Base-by-base conservation (phyloP, 2,888 invertebrate species). In the Scaptodrosophila latifasciaeformis region DNA sequence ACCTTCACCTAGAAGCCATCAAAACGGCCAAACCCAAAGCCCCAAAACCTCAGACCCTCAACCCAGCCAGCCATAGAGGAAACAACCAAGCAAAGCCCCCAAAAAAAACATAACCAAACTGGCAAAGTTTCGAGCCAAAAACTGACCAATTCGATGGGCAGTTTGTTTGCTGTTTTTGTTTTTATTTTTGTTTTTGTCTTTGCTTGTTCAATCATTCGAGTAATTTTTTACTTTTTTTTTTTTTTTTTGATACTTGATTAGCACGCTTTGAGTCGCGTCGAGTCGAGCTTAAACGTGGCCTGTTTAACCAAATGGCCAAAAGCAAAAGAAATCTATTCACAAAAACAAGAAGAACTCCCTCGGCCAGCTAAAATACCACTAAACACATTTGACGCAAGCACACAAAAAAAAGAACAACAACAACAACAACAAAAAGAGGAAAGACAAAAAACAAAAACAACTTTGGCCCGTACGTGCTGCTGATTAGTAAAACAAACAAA, bases 1-100 rank as follows among this genome's bases (percentile, higher is more conserved):
- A 77, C 72, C 72, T 74, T 74, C 72, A 74, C 72, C 72, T 74
- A 74, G 78, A 77, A 72, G 77, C 74, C 71, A 72, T 71, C 77
- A 71, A 76, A 66, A 53, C 77, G 59, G 59, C 34, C 12, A 34
- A 34, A 68, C 54, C 13, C 51, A 62, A 62, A 62, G 12, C 48
- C 62, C 56, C 49, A 51, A 17, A 4, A 2, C 13, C 47, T 34
- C 40, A 61, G 60, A 48, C 59, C 42, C 45, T n/a, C 48, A 59
- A 43, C 31, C 39, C 49, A 45, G 47, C 49, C 40, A 56, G 48
- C 45, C 53, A 65, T 54, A 56, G 65, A 52, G 52, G 61, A 74
- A 62, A 53, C 47, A 54, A 49, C 34, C 54, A 52, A 56, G 59
- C 58, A 55, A 54, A 52, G 59, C 12, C 21, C 44, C 44, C 43